Evolutionary conservation across 2,113 vertebrate genomes (phyloP).

Genomic region (Crotalus horridus): DNA sequence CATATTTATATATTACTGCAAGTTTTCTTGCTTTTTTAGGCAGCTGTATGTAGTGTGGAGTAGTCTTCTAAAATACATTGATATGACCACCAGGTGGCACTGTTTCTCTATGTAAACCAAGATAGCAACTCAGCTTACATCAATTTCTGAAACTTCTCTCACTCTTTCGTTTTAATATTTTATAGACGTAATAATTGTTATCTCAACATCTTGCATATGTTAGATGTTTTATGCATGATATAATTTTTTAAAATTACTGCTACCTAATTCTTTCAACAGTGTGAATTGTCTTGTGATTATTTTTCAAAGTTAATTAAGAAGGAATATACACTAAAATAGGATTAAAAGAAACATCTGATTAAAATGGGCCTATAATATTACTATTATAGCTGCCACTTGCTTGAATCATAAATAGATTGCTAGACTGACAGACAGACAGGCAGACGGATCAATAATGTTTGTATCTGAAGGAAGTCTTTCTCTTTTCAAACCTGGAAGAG

Average conservation of each 20-base stretch:
- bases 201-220: background rate
- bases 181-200: background rate
- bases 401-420: background rate
- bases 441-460: background rate
- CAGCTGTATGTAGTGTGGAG: background rate
- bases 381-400: background rate
- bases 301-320: background rate
- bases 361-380: background rate
- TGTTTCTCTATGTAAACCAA: slow-evolving; percentile 39
- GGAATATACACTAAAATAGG: background rate
- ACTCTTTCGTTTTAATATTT: background rate
- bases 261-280: background rate
- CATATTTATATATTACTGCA: background rate
- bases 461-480: background rate
- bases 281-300: background rate
- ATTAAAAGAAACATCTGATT: background rate
- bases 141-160: background rate
- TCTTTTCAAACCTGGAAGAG: background rate
- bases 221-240: background rate
- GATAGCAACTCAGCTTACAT: background rate
- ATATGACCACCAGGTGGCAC: slow-evolving; percentile 52
- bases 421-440: background rate
- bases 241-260: background rate
- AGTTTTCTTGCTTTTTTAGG: background rate
- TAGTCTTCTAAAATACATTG: background rate